Base-by-base conservation (phyloP, 2,888 invertebrate species). In the Lepidochitona cinerea region DNA sequence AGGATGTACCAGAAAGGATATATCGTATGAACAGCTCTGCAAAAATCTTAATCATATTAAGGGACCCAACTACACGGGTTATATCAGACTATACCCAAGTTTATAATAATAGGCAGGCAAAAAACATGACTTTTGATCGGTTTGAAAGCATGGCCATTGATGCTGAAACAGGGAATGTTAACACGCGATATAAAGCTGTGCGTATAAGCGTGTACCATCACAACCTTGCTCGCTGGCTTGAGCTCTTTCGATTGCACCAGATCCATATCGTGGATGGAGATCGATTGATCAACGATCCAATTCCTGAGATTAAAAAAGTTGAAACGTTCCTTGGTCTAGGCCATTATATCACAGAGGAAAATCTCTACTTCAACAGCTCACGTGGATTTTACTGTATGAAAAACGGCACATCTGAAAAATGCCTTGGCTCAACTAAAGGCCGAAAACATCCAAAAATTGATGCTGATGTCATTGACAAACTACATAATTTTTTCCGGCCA, bases 51-150 rank as follows among this genome's bases (percentile, higher is more conserved):
- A 93, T 99, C 83, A 97, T 99, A 87, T 96, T 99, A 32, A 93
- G 99, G 18, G 97, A 99, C 91, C 99, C 99, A 2, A 97, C 98
- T 72, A 96, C 96, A 26, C 93, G 99, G 72, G 96, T 97, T 70
- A 96, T 99, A 86, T 98, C 98, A 18, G 99, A 99, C 93, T 98
- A 97, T 92, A 96, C 97, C 29, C 98, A 98, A 91, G 93, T 97
- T 83, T 93, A 95, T 79, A 95, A 95, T 83, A 90, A 91, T 76
- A 89, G 89, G 75, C 79, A 81, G 32, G 83, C 81, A 37, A 81
- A 83, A 70, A 86, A 86, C 70, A 85, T 84, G 72, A 82, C 86
- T 0, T 82, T 88, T 66, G 85, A 87, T 9, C 78, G 86, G 6
- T 91, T 92, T 70, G 90, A 91, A 73, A 84, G 89, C n/a, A 84